phyloP scores from a whole-genome alignment of 2,888 invertebrate species.

The Notodonta dromedarius region DNA sequence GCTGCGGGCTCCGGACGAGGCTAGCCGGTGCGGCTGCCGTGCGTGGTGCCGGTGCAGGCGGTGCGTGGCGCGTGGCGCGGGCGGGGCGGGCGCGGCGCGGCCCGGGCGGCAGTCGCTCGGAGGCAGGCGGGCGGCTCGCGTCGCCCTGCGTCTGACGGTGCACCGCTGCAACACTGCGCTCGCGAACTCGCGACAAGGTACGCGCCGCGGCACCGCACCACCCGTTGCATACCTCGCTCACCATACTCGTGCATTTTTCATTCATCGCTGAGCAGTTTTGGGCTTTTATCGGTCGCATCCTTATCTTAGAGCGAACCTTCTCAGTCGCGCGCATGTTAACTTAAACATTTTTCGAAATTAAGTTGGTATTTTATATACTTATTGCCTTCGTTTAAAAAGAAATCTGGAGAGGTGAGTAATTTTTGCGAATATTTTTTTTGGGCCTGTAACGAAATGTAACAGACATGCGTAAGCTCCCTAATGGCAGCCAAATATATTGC shows the following conservation, averaged over 20 bases:
- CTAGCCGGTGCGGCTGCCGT: constrained; percentile 49
- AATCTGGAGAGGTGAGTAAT: constrained; percentile 35
- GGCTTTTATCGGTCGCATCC: constrained; percentile 39
- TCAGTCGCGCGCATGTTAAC: constrained; percentile 29
- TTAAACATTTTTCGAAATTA: constrained; percentile 32
- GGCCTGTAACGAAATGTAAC: constrained; percentile 32
- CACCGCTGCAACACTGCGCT: constrained; percentile 67
- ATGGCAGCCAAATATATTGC: constrained; percentile 39
- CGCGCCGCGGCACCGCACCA: constrained; percentile 52
- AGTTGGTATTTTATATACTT: constrained; percentile 19
- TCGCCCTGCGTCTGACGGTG: constrained; percentile 64
- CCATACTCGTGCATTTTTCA: constrained; percentile 64
- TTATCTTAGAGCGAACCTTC: constrained; percentile 22
- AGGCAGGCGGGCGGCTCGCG: constrained; percentile 75
- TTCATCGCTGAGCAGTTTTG: constrained; percentile 58
- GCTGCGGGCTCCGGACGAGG: constrained; percentile 54
- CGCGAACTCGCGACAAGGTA: constrained; percentile 64
- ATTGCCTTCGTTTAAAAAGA: constrained; percentile 16
- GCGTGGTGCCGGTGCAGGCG: constrained; percentile 62
- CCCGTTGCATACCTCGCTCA: constrained; percentile 50
- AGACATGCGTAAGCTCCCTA: constrained; percentile 45
- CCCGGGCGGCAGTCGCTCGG: constrained; percentile 81
- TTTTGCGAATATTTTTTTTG: constrained; percentile 14
- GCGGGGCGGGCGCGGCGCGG: constrained; percentile 66
- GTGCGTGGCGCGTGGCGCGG: constrained; percentile 55